A percentile compares a stretch with the other conserved stretches of the same genome.
Evolutionary conservation across 2,113 vertebrate species (phyloP).

Genomic region (Erythrolamprus reginae): DNA sequence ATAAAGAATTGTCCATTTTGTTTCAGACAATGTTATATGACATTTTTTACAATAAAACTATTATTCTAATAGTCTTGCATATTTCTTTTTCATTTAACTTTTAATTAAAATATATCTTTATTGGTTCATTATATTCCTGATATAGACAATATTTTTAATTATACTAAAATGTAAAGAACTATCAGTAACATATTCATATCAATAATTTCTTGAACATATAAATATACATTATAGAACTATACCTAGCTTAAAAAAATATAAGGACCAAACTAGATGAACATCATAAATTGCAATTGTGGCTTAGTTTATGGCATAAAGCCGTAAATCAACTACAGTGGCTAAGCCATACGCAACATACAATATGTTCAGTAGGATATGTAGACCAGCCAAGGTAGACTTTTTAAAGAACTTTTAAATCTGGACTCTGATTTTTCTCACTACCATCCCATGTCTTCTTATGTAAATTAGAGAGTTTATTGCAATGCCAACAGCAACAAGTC

Average conservation of each 20-base stretch:
- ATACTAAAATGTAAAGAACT: background rate
- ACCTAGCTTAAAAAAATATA: background rate
- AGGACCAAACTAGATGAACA: background rate
- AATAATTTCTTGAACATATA: background rate
- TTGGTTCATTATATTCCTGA: background rate
- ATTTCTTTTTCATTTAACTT: background rate
- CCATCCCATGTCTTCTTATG: background rate
- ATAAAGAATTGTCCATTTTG: background rate
- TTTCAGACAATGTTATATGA: conserved; percentile 22
- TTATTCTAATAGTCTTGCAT: conserved; percentile 1
- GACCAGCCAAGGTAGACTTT: background rate
- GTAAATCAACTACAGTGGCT: background rate
- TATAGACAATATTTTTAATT: background rate
- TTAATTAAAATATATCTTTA: background rate
- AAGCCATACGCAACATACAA: background rate
- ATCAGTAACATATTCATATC: background rate
- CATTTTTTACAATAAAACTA: conserved; percentile 49
- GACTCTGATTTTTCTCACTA: background rate
- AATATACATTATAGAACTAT: background rate
- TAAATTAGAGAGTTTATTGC: background rate
- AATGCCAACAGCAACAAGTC: background rate
- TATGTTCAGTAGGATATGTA: background rate
- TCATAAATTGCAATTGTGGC: background rate
- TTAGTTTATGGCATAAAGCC: background rate
- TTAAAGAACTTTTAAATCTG: background rate